phyloP scores from a whole-genome alignment of 2,888 invertebrate species.

The Athrips mouffetella region DNA sequence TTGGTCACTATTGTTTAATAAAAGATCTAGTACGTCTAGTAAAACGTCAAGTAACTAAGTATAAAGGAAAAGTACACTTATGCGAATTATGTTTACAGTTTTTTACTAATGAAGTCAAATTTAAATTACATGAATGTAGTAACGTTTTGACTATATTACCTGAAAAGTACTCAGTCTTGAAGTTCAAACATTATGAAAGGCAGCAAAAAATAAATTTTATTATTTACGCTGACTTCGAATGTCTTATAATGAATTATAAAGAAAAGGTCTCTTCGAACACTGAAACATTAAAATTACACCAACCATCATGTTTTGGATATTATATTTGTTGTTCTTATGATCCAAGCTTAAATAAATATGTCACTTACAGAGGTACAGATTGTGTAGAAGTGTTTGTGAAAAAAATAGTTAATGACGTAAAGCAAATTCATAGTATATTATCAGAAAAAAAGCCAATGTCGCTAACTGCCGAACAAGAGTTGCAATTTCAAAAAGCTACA shows the following conservation, averaged over 20 bases:
- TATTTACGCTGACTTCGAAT: conserved; percentile 19
- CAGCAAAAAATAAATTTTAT: conserved; percentile 15
- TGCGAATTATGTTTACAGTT: conserved; percentile 12
- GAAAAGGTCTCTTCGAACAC: not conserved
- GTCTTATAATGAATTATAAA: conserved; percentile 4
- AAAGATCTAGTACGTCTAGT: conserved; percentile 13
- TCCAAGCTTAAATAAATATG: not conserved
- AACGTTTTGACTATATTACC: conserved; percentile 12
- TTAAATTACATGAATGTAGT: conserved; percentile 13
- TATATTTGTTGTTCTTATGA: conserved; percentile 11
- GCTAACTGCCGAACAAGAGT: not conserved
- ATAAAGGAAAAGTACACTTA: conserved; percentile 13
- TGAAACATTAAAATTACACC: not conserved
- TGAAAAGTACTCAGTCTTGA: conserved; percentile 9
- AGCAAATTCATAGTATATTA: not conserved
- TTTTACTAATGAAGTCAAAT: conserved; percentile 4
- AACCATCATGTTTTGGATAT: conserved; percentile 11
- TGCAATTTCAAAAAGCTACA: not conserved
- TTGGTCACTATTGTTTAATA: conserved; percentile 13
- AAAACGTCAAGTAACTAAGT: conserved; percentile 10
- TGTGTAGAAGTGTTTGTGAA: not conserved
- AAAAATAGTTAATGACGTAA: not conserved
- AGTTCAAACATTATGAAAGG: conserved; percentile 20
- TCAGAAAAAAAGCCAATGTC: not conserved
- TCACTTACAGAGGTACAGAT: not conserved